phyloP scores from a whole-genome alignment of 2,797 vertebrate genomes.

The Crypturellus tataupa region DNA sequence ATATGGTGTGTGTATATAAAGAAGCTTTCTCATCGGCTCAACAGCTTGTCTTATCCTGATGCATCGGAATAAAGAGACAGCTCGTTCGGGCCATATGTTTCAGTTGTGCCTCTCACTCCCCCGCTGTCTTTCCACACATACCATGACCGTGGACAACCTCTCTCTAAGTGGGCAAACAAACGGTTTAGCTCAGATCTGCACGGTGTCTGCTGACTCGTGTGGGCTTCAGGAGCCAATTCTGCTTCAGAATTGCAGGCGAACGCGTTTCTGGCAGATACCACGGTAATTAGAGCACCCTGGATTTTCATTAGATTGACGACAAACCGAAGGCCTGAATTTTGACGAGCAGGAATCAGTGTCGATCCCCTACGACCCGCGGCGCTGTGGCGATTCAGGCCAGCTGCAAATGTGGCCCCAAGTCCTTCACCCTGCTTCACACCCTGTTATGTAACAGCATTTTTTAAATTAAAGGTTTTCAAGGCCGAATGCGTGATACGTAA shows the following conservation, averaged over 20 bases:
- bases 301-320: constrained; percentile 46
- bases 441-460: neutral
- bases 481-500: neutral
- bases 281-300: constrained; percentile 45
- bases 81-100: constrained; percentile 72
- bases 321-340: constrained; percentile 44
- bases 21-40: constrained; percentile 60
- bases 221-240: constrained; percentile 52
- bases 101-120: constrained; percentile 76
- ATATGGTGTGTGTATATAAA: constrained; percentile 20
- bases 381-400: neutral
- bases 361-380: neutral
- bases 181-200: constrained; percentile 62
- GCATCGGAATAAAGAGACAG: constrained; percentile 59
- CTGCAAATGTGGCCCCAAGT: rapidly evolving
- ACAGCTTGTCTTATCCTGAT: constrained; percentile 73
- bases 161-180: constrained; percentile 76
- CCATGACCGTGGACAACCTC: constrained; percentile 68
- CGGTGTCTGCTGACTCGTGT: constrained; percentile 63
- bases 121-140: constrained; percentile 72
- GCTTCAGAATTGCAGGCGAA: constrained; percentile 50
- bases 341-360: neutral
- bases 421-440: neutral
- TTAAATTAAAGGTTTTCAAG: neutral
- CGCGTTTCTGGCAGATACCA: constrained; percentile 40